Base-by-base conservation (phyloP, 1,140 invertebrate genomes). In the Brachionus calyciflorus region DNA sequence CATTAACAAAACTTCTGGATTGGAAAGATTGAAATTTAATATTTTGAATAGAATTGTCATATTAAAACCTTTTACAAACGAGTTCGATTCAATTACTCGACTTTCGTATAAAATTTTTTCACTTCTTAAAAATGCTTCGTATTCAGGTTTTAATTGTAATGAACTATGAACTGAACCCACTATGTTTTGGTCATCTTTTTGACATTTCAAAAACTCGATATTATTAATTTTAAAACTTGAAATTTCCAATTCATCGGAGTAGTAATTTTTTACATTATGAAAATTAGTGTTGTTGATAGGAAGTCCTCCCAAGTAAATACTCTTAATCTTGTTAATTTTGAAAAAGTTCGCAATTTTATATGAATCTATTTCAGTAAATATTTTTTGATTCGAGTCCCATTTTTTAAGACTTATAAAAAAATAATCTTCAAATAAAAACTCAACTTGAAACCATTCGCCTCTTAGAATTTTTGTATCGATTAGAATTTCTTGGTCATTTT, bases 31-130 rank as follows among this genome's bases (percentile, higher is more conserved):
- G 0, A 6, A 17, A 12, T 65, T 44, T 65, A 24, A 44, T 7
- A 65, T 10, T 65, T 65, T 9, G 44, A 65, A 65, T 10, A 26
- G 2, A 14, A 65, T 12, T 24, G 37, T 65, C 9, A 65, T 44
- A 65, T 65, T 65, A 6, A 44, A 44, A 14, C 60, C 60, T 44
- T 65, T 65, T 19, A 41, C 12, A 44, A 65, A 44, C 33, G 17
- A 14, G 37, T 46, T 65, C 3, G 1, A 24, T 3, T 44, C 41
- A 10, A 7, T 44, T 46, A n/a, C 26, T 24, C 37, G 14, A 44
- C 44, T 41, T 44, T 65, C 60, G 19, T 14, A 65, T 44, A 65
- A 65, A 44, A 12, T 24, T 24, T 44, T 37, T 24, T 65, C 60
- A 3, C 3, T 24, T 2, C 21, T 19, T 24, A 44, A 3, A 44